Conservation (phyloP, 1,140 invertebrate species). For the Sitophilus oryzae region DNA sequence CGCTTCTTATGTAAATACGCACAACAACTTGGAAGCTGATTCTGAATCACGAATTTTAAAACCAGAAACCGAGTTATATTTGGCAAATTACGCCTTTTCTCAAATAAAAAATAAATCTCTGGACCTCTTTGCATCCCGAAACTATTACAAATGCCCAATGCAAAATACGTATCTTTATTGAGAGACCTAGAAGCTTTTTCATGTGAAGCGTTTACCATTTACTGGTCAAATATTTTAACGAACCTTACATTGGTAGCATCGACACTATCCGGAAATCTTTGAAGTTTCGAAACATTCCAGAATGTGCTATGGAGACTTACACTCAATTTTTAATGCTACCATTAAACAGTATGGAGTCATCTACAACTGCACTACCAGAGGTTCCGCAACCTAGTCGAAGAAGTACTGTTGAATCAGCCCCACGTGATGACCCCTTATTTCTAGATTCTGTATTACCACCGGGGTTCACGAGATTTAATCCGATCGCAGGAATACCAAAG, state of each 20-base stretch:
- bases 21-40: conserved; percentile 26
- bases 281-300: background rate
- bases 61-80: conserved; percentile 26
- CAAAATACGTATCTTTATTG: conserved; percentile 9
- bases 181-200: background rate
- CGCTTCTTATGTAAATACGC: no score
- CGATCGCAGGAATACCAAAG: no score
- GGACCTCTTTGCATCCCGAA: conserved; percentile 24
- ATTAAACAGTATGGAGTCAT: conserved; percentile 7
- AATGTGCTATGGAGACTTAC: background rate
- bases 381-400: no score
- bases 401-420: no score
- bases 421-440: no score
- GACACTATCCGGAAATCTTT: conserved; percentile 4
- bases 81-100: background rate
- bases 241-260: no score
- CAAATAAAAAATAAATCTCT: conserved; percentile 18
- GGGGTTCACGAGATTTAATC: no score
- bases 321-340: background rate
- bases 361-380: no score
- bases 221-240: conserved; percentile 10
- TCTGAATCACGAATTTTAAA: no score
- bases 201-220: conserved; percentile 12
- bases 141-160: conserved; percentile 14
- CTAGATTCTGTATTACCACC: no score